These are phyloP conservation scores for Equus przewalskii DNA, from an alignment of 2,113 vertebrate genomes.

Conservation along the genomic window DNA sequence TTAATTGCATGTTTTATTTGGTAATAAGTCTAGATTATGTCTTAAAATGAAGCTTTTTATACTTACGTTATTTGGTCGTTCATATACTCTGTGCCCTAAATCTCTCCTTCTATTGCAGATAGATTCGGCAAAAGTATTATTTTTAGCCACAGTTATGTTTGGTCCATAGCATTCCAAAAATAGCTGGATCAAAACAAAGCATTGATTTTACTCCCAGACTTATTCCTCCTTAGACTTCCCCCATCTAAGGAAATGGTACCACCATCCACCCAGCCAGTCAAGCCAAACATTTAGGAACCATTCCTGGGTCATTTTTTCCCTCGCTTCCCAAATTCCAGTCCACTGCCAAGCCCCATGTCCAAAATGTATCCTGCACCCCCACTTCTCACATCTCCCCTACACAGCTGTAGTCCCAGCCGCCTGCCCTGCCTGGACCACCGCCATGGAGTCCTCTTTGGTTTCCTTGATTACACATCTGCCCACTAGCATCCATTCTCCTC, in stretches of 20 bases:
- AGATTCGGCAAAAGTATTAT: not conserved
- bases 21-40: not conserved
- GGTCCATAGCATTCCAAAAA: slow-evolving; percentile 10
- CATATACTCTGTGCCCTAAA: not conserved
- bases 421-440: accelerated
- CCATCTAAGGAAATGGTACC: not conserved
- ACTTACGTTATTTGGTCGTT: not conserved
- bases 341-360: not conserved
- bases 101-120: slow-evolving; percentile 2
- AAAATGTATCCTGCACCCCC: not conserved
- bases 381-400: not conserved
- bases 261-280: not conserved
- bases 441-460: not conserved
- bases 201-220: not conserved
- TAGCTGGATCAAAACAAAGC: slow-evolving; percentile 44
- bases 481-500: not conserved
- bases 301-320: not conserved
- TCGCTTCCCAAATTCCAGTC: not conserved
- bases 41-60: not conserved
- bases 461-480: not conserved
- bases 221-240: not conserved
- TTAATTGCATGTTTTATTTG: slow-evolving; percentile 9
- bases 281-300: not conserved
- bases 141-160: not conserved
- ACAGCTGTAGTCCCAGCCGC: not conserved